Conservation (phyloP, 2,113 vertebrate species). For the Anser cygnoides region DNA sequence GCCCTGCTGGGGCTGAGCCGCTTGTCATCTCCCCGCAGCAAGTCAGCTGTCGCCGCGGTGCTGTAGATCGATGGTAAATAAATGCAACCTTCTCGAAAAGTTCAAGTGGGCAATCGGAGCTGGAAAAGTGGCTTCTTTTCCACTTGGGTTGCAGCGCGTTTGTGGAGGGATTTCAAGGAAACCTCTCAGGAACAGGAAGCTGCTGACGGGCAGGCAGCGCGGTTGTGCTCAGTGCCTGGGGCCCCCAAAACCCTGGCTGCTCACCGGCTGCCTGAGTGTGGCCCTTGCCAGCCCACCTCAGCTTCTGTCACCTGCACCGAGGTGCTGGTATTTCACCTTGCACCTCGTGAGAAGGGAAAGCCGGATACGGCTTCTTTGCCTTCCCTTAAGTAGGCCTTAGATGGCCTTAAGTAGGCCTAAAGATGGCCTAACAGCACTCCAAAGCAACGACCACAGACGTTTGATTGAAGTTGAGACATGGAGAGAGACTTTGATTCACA, state of each 20-base stretch:
- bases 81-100: not conserved
- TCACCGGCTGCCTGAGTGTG: not conserved
- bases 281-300: not conserved
- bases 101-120: slow-evolving; percentile 56
- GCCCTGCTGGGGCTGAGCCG: not conserved
- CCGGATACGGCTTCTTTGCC: not conserved
- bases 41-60: not conserved
- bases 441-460: not conserved
- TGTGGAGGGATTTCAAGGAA: slow-evolving; percentile 41
- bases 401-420: too few species aligned
- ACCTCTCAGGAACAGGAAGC: slow-evolving; percentile 14
- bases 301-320: not conserved
- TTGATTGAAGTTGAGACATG: not conserved
- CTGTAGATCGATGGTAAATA: not conserved
- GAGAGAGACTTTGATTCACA: too few species aligned
- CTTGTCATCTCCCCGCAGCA: not conserved
- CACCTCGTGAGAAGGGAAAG: not conserved
- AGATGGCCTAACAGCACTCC: not conserved
- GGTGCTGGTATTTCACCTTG: not conserved
- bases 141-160: not conserved
- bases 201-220: not conserved
- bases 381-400: not conserved
- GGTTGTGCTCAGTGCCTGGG: not conserved
- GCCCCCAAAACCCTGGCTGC: not conserved
- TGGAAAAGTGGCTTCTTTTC: slow-evolving; percentile 29